Conservation (phyloP, 2,888 invertebrate species). For the Eulithis testata region DNA sequence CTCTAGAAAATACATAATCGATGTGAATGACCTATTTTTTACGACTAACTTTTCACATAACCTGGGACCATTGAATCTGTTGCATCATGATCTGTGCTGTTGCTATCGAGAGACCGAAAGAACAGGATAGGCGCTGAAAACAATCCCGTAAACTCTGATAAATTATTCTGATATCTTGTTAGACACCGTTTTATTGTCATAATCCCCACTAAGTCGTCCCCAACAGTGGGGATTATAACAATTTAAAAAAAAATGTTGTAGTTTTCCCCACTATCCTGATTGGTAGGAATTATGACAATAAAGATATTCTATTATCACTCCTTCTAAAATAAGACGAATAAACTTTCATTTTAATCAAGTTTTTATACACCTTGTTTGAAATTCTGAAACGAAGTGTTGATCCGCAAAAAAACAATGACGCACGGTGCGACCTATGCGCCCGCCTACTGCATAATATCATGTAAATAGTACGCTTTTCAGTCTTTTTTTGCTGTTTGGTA, state of each 20-base stretch:
- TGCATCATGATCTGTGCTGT: neutral
- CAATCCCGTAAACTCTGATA: constrained; percentile 4
- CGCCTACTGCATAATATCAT: neutral
- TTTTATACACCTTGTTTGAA: constrained; percentile 2
- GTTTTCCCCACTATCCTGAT: too few species aligned
- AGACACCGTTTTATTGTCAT: neutral
- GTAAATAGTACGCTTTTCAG: too few species aligned
- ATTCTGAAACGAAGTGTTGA: constrained; percentile 6
- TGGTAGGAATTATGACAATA: too few species aligned
- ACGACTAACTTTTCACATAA: neutral
- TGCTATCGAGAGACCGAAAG: constrained; percentile 1
- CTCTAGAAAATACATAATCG: too few species aligned
- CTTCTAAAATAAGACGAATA: too few species aligned
- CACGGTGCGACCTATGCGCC: constrained; percentile 4
- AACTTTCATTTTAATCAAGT: too few species aligned
- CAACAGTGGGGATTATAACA: too few species aligned
- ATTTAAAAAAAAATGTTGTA: neutral
- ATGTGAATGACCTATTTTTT: too few species aligned
- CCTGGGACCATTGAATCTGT: neutral
- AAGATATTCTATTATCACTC: too few species aligned
- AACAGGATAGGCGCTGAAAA: constrained; percentile 15
- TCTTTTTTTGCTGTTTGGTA: too few species aligned
- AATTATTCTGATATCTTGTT: neutral
- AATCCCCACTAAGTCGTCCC: too few species aligned
- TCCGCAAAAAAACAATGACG: constrained; percentile 24